These are phyloP conservation scores for Calliopum simillimum DNA, from an alignment of 2,888 invertebrate genomes.

Conservation along the genomic window DNA sequence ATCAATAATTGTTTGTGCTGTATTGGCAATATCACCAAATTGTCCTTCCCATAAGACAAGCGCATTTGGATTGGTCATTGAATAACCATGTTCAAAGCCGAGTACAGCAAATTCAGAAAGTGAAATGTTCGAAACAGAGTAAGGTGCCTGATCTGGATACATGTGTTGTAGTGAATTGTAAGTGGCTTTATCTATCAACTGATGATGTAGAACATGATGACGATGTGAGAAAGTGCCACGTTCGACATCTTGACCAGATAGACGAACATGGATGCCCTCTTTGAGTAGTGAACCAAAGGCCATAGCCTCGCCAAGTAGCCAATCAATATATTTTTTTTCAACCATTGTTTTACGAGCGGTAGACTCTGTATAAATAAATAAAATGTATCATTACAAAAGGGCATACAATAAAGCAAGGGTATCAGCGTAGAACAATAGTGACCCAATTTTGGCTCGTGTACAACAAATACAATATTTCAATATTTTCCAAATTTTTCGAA, in stretches of 20 bases:
- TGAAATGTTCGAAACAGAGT: slow-evolving; percentile 99
- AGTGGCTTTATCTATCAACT: slow-evolving; percentile 92
- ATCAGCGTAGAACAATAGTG: too few relatives aligned
- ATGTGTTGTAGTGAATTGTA: slow-evolving; percentile 91
- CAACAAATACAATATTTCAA: too few relatives aligned
- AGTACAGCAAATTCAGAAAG: slow-evolving; percentile 91
- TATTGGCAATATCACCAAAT: slow-evolving; percentile 99
- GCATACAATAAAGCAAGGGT: too few relatives aligned
- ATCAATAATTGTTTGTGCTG: slow-evolving; percentile 97
- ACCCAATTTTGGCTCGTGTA: too few relatives aligned
- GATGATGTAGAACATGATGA: slow-evolving; percentile 98
- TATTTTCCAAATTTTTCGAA: too few relatives aligned
- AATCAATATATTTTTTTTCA: slow-evolving; percentile 87
- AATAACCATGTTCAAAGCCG: slow-evolving; percentile 98
- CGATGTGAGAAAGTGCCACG: slow-evolving; percentile 96
- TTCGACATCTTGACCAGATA: slow-evolving; percentile 97
- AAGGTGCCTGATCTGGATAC: slow-evolving; percentile 96
- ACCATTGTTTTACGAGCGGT: slow-evolving; percentile 94
- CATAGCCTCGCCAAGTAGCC: slow-evolving; percentile 99
- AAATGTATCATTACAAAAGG: too few relatives aligned
- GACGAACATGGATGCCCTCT: slow-evolving; percentile 95
- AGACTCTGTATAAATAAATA: too few relatives aligned
- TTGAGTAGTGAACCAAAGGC: slow-evolving; percentile 97
- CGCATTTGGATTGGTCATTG: slow-evolving; percentile 98
- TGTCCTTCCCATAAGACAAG: slow-evolving; percentile 98